phyloP scores from a whole-genome alignment of 1,140 invertebrate genomes.

The Bicyclus anynana region DNA sequence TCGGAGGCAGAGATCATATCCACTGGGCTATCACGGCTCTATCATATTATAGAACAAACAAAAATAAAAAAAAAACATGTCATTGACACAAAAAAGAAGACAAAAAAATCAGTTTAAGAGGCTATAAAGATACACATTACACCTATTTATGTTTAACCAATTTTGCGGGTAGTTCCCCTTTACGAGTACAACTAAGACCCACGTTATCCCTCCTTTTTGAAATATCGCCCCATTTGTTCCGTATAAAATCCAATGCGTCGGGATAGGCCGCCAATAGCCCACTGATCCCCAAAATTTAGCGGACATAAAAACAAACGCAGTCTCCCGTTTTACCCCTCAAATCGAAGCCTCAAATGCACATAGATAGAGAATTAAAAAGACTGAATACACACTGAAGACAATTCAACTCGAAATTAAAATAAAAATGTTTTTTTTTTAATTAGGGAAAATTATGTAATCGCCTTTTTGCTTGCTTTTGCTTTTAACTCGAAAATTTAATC shows the following conservation, averaged over 20 bases:
- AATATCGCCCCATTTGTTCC: conserved; percentile 43
- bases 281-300: conserved; percentile 59
- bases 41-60: too few species aligned
- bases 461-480: too few species aligned
- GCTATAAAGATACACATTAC: background rate
- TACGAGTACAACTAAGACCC: background rate
- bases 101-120: background rate
- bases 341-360: conserved; percentile 43
- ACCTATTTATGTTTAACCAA: background rate
- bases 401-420: background rate
- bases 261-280: conserved; percentile 53
- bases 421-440: background rate
- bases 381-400: conserved; percentile 15
- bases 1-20: too few species aligned
- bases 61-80: too few species aligned
- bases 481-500: too few species aligned
- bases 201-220: conserved; percentile 15
- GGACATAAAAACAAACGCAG: conserved; percentile 47
- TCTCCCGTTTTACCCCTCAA: conserved; percentile 40
- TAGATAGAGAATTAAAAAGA: conserved; percentile 27
- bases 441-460: too few species aligned
- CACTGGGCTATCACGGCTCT: too few species aligned
- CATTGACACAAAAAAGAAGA: too few species aligned
- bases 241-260: conserved; percentile 39
- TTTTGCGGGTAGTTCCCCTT: background rate